Base-by-base conservation (phyloP, 2,113 vertebrate genomes). In the Cebidichthys violaceus region DNA sequence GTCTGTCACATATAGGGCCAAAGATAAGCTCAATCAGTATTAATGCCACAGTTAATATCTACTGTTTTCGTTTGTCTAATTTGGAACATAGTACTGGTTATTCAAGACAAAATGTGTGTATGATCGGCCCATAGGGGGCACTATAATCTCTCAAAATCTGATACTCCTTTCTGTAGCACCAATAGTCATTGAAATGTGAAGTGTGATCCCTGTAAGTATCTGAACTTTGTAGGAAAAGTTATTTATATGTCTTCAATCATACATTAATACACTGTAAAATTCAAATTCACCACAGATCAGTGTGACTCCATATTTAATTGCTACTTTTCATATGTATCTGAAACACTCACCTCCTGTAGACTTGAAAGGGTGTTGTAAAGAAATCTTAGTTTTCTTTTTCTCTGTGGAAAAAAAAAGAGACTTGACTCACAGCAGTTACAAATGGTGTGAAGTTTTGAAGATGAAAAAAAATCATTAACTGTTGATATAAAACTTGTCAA, bases 1-100 rank as follows among this genome's bases (percentile, higher is more conserved):
- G 41, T 1, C 87, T 93, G 75, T 69, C 18, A 77, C 39, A 78
- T n/a, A 73, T 0, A 59, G 17, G 4, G 14, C 55, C 2, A 39
- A 65, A 41, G 33, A 70, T 17, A 37, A 11, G 2, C 43, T 14
- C 4, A 4, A 35, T 73, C n/a, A 24, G 13, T 17, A 11, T 17
- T 4, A 29, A 31, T 24, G 9, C 5, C 29, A 35, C 18, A 70
- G 24, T 31, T 24, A 13, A 39, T 27, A 2, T 52, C 2, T 61
- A 9, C 33, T 39, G 24, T 37, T 11, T 22, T 11, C 31, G 22
- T 43, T 20, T n/a, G 17, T n/a, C 18, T 64, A 9, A 0, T 29
- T 39, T 17, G 10, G 3, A 73, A 45, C 35, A 13, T 59, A 8
- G 20, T 52, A 4, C 39, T 31, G 33, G 9, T 20, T 65, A 43